These are phyloP conservation scores for Epinotia nisella DNA, from an alignment of 2,888 invertebrate genomes.

Conservation along the genomic window DNA sequence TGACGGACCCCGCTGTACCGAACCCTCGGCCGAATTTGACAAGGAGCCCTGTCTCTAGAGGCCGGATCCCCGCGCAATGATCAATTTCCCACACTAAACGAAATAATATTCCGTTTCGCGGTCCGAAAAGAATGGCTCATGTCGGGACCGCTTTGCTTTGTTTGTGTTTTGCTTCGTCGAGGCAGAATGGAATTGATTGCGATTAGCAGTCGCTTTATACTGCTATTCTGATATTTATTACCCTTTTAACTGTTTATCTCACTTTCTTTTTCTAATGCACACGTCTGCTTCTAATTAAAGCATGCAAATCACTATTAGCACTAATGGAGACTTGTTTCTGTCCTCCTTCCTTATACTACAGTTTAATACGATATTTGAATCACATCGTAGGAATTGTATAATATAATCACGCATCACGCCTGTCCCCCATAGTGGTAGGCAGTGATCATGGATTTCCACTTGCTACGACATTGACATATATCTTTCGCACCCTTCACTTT, in stretches of 20 bases:
- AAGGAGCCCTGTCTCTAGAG: slow-evolving; percentile 66
- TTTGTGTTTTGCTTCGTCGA: slow-evolving; percentile 42
- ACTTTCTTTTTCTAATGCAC: not conserved
- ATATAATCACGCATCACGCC: too few relatives aligned
- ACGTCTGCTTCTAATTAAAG: not conserved
- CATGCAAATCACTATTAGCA: not conserved
- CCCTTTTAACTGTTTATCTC: not conserved
- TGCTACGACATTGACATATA: too few relatives aligned
- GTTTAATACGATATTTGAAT: not conserved
- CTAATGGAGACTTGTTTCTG: not conserved
- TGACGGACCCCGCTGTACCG: slow-evolving; percentile 49
- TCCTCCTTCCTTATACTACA: not conserved
- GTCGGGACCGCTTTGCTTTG: slow-evolving; percentile 49
- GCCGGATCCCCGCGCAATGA: slow-evolving; percentile 63
- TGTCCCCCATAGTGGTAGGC: too few relatives aligned
- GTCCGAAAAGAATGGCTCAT: slow-evolving; percentile 60
- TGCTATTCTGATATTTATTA: not conserved
- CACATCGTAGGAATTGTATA: too few relatives aligned
- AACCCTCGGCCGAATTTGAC: slow-evolving; percentile 60
- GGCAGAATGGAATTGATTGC: slow-evolving; percentile 6
- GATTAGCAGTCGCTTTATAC: slow-evolving; percentile 1
- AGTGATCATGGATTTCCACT: too few relatives aligned
- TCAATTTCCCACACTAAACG: slow-evolving; percentile 74
- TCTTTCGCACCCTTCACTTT: not conserved
- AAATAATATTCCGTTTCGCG: slow-evolving; percentile 72